A percentile compares a stretch with the other conserved stretches of the same genome.
phyloP scores from a whole-genome alignment of 2,888 invertebrate genomes.

The Petrolisthes cinctipes region DNA sequence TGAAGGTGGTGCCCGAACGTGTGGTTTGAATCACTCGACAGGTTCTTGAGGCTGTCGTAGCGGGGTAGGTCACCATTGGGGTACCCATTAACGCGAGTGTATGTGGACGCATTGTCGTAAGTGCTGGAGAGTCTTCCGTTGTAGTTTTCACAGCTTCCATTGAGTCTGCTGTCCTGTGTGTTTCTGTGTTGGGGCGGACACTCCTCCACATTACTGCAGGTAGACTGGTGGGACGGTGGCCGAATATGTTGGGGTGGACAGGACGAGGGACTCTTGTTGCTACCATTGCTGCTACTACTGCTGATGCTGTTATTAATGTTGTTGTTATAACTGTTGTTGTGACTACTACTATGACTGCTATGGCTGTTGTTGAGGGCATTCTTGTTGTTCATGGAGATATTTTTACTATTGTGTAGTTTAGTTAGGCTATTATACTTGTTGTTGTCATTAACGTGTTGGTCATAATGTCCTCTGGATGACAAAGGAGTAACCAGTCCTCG shows the following conservation, averaged over 20 bases:
- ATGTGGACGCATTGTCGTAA: slow-evolving; percentile 42
- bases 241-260: slow-evolving; percentile 48
- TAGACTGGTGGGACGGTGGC: slow-evolving; percentile 57
- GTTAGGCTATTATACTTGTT: slow-evolving; percentile 62
- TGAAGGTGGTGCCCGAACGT: slow-evolving; percentile 52
- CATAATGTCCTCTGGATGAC: slow-evolving; percentile 44
- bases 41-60: slow-evolving; percentile 62
- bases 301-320: slow-evolving; percentile 38
- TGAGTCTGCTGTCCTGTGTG: slow-evolving; percentile 47
- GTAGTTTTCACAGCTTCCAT: slow-evolving; percentile 41
- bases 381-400: slow-evolving; percentile 53
- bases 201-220: slow-evolving; percentile 60
- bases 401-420: slow-evolving; percentile 60
- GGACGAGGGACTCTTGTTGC: slow-evolving; percentile 48
- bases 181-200: slow-evolving; percentile 38
- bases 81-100: slow-evolving; percentile 48
- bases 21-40: slow-evolving; percentile 51
- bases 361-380: slow-evolving; percentile 32
- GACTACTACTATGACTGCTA: slow-evolving; percentile 36
- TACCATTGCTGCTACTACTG: slow-evolving; percentile 42
- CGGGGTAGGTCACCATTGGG: slow-evolving; percentile 54
- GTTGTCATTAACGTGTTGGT: slow-evolving; percentile 55
- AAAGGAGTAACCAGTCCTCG: slow-evolving; percentile 56
- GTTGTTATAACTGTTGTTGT: slow-evolving; percentile 39
- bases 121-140: slow-evolving; percentile 54